Conservation (phyloP, 2,888 invertebrate species). For the Drosophila suboccidentalis region DNA sequence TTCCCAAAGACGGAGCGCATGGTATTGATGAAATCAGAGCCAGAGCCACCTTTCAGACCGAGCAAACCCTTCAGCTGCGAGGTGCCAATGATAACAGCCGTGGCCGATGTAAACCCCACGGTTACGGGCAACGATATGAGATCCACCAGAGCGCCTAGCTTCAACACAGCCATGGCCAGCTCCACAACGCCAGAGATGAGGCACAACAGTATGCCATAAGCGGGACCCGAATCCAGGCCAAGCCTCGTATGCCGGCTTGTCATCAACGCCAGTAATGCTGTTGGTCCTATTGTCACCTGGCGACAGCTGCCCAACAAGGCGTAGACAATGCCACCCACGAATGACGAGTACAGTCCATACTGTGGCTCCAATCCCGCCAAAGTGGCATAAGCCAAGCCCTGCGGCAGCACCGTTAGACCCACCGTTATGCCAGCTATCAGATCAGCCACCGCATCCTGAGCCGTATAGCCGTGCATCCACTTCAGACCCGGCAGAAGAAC, state of each 20-base stretch:
- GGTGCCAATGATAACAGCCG: slow-evolving; percentile 95
- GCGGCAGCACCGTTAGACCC: slow-evolving; percentile 93
- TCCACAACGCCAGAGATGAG: slow-evolving; percentile 94
- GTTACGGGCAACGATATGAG: slow-evolving; percentile 96
- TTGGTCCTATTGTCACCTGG: slow-evolving; percentile 95
- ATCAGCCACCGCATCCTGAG: slow-evolving; percentile 92
- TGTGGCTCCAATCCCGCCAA: slow-evolving; percentile 94
- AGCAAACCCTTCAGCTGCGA: slow-evolving; percentile 93
- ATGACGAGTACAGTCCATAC: slow-evolving; percentile 98
- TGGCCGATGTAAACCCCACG: slow-evolving; percentile 96
- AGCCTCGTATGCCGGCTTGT: slow-evolving; percentile 89
- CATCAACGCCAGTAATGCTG: slow-evolving; percentile 95
- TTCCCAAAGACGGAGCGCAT: slow-evolving; percentile 90
- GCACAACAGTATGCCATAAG: slow-evolving; percentile 93
- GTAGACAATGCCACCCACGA: slow-evolving; percentile 97
- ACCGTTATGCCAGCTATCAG: slow-evolving; percentile 96
- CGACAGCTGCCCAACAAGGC: slow-evolving; percentile 95
- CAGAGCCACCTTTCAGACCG: slow-evolving; percentile 90
- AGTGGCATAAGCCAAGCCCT: slow-evolving; percentile 96
- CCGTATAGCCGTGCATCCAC: slow-evolving; percentile 92
- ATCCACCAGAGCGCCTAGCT: slow-evolving; percentile 94
- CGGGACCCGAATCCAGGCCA: slow-evolving; percentile 86
- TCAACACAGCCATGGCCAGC: slow-evolving; percentile 92
- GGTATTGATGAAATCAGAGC: slow-evolving; percentile 91
- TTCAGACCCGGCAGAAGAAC: slow-evolving; percentile 86